Conservation (phyloP, 1,140 invertebrate species). For the Drosophila miranda region DNA sequence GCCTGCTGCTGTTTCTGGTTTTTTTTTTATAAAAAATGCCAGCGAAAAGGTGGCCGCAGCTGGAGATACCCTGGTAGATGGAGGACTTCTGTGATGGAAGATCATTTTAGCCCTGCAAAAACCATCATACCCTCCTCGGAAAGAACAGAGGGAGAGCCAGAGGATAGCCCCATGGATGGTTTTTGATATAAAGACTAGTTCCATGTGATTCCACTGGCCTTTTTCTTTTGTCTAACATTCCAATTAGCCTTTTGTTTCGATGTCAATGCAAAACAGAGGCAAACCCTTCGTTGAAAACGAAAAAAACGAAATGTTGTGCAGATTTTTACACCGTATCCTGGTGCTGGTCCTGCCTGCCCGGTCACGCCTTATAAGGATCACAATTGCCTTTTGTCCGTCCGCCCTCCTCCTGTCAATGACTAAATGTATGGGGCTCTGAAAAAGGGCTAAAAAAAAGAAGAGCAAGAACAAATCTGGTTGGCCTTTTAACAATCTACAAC, state of each 20-base stretch:
- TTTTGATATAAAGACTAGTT: too few relatives aligned
- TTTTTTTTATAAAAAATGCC: constrained; percentile 13
- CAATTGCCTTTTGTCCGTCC: constrained; percentile 51
- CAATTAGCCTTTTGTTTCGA: constrained; percentile 55
- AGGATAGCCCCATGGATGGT: too few relatives aligned
- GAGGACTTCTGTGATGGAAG: too few relatives aligned
- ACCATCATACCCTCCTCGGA: too few relatives aligned
- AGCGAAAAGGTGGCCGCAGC: constrained; percentile 2
- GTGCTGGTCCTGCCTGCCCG: constrained; percentile 6
- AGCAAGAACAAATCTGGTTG: constrained; percentile 29
- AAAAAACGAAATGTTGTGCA: neutral
- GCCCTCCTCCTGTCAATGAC: constrained; percentile 44
- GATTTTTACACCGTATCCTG: constrained; percentile 28
- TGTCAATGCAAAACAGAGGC: constrained; percentile 50
- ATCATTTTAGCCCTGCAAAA: too few relatives aligned
- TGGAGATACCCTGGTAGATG: too few relatives aligned
- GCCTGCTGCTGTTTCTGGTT: neutral
- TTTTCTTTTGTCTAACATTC: constrained; percentile 51
- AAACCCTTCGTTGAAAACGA: constrained; percentile 17
- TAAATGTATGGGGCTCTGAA: constrained; percentile 53
- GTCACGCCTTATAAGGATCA: constrained; percentile 50
- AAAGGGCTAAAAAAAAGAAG: constrained; percentile 3
- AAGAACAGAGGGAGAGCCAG: too few relatives aligned
- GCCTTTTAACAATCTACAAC: constrained; percentile 45
- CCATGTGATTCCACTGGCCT: too few relatives aligned